Evolutionary conservation across 2,888 invertebrate genomes (phyloP).

Genomic region (Anodontia alba): DNA sequence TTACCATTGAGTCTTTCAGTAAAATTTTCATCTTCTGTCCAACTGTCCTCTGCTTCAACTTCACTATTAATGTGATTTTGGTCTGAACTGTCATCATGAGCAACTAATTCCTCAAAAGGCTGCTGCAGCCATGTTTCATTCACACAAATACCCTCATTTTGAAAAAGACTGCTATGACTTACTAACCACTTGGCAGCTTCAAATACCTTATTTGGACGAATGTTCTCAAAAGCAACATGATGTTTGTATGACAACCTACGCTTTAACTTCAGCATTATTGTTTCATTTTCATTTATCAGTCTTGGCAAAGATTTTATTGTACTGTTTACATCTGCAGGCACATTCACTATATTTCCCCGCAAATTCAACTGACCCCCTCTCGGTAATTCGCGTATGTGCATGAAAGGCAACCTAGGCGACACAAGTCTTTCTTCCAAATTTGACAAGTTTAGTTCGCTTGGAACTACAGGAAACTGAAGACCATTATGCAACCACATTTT

Average conservation of each 20-base stretch:
- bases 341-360: conserved; percentile 57
- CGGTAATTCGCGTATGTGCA: conserved; percentile 52
- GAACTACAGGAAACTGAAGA: conserved; percentile 10
- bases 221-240: conserved; percentile 50
- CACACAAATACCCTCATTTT: background rate
- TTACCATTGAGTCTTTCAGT: background rate
- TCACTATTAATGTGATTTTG: too few species aligned
- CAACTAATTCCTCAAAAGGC: background rate
- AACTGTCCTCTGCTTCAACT: background rate
- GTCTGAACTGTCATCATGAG: background rate
- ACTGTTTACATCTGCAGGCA: conserved; percentile 50
- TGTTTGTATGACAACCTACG: too few species aligned
- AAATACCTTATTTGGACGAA: conserved; percentile 45
- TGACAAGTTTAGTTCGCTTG: too few species aligned
- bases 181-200: background rate
- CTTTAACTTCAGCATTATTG: conserved; percentile 53
- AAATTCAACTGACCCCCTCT: conserved; percentile 52
- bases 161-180: background rate
- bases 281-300: conserved; percentile 42
- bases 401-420: too few species aligned
- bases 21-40: background rate
- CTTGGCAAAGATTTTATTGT: conserved; percentile 46
- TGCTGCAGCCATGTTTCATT: background rate
- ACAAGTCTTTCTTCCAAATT: too few species aligned
- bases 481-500: background rate